Base-by-base conservation (phyloP, 1,140 invertebrate species). In the Zaprionus camerounensis region DNA sequence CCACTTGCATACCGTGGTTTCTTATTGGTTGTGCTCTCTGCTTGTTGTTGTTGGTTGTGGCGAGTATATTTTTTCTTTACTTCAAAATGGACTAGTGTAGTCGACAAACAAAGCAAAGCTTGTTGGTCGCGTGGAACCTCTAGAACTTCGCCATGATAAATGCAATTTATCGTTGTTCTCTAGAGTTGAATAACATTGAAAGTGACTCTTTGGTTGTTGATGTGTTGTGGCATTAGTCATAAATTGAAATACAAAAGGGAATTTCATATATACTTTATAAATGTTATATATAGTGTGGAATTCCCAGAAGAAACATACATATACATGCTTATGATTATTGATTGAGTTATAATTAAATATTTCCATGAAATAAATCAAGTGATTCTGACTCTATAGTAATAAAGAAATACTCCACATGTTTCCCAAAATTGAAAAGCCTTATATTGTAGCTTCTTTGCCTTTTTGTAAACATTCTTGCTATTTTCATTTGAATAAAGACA, bases 1-100 rank as follows among this genome's bases (percentile, higher is more conserved):
- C 41, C 68, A 78, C 81, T 83, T 88, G 84, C 83, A 88, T 86
- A 69, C 84, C 78, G 78, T 44, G 57, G 63, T 76, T 76, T 76
- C 63, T 67, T 67, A 76, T 76, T 76, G 70, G 67, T 55, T 58
- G 64, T 62, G 69, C 64, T 17, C 61, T 53, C 34, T 41, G 12
- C 15, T 24, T 51, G 46, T 51, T 77, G 62, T 78, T 76, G 51
- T 79, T 80, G 46, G 78, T 73, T 84, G 80, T 69, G 70, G 74
- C 77, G 76, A 70, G 78, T 46, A 70, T 74, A 22, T 69, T 71
- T 28, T 41, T 44, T 38, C 11, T 63, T 22, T 24, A n/a, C 22
- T 61, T 53, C 20, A 13, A 11, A 44, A 17, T 49, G 34, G 13
- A 22, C 49, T 51, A 51, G 44, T 78, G 69, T 59, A 78, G 46